A percentile compares a stretch with the other conserved stretches of the same genome.
Evolutionary conservation across 2,797 vertebrate species (phyloP).

Genomic region (Prionace glauca): DNA sequence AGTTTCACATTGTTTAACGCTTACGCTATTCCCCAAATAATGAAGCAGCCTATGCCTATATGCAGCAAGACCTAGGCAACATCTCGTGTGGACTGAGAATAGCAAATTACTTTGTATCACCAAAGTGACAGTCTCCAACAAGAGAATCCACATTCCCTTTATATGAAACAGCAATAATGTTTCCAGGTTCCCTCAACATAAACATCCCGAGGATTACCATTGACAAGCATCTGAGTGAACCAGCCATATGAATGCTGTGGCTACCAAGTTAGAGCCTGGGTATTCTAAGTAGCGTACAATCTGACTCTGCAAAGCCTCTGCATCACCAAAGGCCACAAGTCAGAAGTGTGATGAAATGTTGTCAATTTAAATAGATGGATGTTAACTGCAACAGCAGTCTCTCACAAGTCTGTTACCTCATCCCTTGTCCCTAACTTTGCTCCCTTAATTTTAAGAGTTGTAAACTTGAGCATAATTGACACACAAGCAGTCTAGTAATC

Average conservation of each 20-base stretch:
- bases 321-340: neutral
- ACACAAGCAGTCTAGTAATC: neutral
- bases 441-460: neutral
- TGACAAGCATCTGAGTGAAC: neutral
- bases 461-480: neutral
- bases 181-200: neutral
- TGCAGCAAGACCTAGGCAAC: no score
- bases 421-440: neutral
- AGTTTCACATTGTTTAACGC: no score
- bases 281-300: neutral
- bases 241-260: neutral
- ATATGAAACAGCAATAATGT: neutral
- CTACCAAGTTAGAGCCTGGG: neutral
- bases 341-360: neutral
- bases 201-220: neutral
- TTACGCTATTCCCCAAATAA: no score
- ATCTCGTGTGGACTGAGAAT: no score
- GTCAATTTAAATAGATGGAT: neutral
- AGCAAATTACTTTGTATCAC: no score
- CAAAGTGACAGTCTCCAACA: neutral
- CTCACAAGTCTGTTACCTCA: neutral
- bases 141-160: neutral
- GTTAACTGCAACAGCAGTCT: neutral
- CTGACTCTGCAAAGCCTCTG: neutral
- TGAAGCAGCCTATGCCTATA: no score